Evolutionary conservation across 2,113 vertebrate genomes (phyloP).

Genomic region (Nansenia antarctica): DNA sequence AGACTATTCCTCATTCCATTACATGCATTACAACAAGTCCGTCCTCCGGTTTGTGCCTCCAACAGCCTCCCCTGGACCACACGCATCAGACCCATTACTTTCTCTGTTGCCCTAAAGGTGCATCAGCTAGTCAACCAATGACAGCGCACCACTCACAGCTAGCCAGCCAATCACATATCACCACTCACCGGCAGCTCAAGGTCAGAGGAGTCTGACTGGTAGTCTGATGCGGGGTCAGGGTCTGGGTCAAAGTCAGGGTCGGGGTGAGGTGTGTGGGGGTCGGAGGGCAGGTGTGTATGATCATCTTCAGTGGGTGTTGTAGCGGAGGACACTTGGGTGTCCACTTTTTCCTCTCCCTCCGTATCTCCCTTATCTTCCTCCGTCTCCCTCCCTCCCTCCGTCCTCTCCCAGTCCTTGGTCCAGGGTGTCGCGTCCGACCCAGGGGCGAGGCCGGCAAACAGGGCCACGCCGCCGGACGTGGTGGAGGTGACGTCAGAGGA

Average conservation of each 20-base stretch:
- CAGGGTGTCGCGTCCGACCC: not conserved
- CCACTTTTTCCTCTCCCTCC: constrained; percentile 58
- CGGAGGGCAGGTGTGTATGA: constrained; percentile 74
- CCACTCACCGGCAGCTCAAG: constrained; percentile 83
- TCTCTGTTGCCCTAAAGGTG: not conserved
- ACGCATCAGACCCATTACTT: not conserved
- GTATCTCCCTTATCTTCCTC: not conserved
- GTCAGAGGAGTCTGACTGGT: constrained; percentile 83
- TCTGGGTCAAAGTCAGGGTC: constrained; percentile 60
- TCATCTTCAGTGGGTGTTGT: constrained; percentile 82
- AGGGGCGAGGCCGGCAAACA: constrained; percentile 11
- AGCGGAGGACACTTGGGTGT: constrained; percentile 74
- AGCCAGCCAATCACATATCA: too few species aligned
- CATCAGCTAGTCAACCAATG: not conserved
- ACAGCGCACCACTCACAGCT: too few species aligned
- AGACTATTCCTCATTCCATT: too few species aligned
- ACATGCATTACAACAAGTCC: too few species aligned
- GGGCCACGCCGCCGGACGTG: constrained; percentile 27
- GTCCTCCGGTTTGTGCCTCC: too few species aligned
- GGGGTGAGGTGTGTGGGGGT: constrained; percentile 73
- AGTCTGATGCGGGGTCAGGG: constrained; percentile 60
- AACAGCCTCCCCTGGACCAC: too few species aligned
- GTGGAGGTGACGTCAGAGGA: constrained; percentile 41
- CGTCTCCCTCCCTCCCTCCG: not conserved
- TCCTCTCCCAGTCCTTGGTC: constrained; percentile 35